phyloP scores from a whole-genome alignment of 2,797 vertebrate species.

The Amazonetta brasiliensis region DNA sequence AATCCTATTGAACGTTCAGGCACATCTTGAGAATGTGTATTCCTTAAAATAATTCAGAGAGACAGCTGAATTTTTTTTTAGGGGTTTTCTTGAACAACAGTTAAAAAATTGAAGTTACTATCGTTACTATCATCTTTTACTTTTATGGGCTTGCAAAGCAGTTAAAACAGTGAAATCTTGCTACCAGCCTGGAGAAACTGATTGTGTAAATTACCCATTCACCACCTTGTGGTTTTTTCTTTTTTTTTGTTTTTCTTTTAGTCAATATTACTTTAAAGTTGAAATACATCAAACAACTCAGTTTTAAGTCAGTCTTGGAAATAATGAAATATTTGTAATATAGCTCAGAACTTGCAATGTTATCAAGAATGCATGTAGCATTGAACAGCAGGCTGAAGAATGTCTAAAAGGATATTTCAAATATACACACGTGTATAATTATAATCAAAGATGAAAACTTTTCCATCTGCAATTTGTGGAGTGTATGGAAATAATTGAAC shows the following conservation, averaged over 20 bases:
- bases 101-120: background rate
- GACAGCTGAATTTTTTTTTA: background rate
- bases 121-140: background rate
- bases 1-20: background rate
- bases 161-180: background rate
- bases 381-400: background rate
- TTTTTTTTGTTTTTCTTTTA: background rate
- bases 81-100: background rate
- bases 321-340: background rate
- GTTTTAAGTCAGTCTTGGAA: background rate
- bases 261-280: background rate
- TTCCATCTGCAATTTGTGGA: background rate
- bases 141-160: background rate
- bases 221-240: fast-evolving
- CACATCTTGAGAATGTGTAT: background rate
- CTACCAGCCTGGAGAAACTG: background rate
- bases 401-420: background rate
- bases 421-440: background rate
- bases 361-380: background rate
- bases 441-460: background rate
- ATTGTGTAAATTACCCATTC: background rate
- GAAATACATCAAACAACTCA: background rate
- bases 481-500: background rate
- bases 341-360: background rate
- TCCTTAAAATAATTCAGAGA: background rate